Percentiles rank a stretch among this genome's conserved stretches.
Conservation (phyloP, 2,797 vertebrate species). For the Holocentrus rufus region DNA sequence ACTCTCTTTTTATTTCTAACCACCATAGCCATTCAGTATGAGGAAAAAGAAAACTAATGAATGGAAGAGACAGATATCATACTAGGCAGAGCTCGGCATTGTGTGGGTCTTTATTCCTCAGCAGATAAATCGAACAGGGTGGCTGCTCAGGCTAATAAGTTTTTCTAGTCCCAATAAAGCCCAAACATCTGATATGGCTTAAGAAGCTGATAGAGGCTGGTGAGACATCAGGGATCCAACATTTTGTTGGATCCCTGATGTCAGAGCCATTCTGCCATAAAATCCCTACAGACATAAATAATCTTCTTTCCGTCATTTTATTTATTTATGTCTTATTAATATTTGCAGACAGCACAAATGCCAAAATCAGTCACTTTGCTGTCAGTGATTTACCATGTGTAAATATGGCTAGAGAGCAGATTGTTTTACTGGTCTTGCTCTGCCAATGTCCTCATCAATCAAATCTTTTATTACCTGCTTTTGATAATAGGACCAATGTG, state of each 20-base stretch:
- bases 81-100: conserved; percentile 55
- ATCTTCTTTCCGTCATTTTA: conserved; percentile 68
- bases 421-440: conserved; percentile 19
- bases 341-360: conserved; percentile 65
- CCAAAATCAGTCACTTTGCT: conserved; percentile 61
- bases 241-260: conserved; percentile 60
- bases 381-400: conserved; percentile 61
- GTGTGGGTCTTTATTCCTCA: conserved; percentile 60
- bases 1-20: conserved; percentile 43
- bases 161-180: conserved; percentile 75
- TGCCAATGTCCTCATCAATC: conserved; percentile 60
- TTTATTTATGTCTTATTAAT: conserved; percentile 72
- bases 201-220: conserved; percentile 65
- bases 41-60: conserved; percentile 37
- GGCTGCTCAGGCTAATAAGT: conserved; percentile 68
- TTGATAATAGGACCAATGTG: conserved; percentile 59
- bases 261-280: conserved; percentile 62
- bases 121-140: conserved; percentile 63
- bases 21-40: conserved; percentile 35
- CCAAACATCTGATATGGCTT: conserved; percentile 77
- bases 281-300: conserved; percentile 65
- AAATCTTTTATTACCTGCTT: conserved; percentile 63
- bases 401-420: conserved; percentile 48
- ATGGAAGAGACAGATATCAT: conserved; percentile 51
- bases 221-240: conserved; percentile 41